Base-by-base conservation (phyloP, 2,888 invertebrate genomes). In the Acrobasis consociella region DNA sequence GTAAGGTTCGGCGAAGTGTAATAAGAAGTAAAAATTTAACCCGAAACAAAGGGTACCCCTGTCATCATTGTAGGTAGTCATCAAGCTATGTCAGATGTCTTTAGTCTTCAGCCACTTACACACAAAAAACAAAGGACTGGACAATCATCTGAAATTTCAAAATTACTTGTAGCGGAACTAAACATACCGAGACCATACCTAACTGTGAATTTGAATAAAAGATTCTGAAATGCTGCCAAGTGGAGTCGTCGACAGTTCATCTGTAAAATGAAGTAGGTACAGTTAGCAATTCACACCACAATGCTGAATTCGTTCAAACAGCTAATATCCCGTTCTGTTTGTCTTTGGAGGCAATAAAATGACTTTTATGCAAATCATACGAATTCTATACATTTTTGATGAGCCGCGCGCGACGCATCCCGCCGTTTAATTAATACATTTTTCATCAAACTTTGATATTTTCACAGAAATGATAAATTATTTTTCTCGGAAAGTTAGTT, bases 341-440 rank as follows among this genome's bases (percentile, higher is more conserved):
- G 91, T 92, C 91, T 92, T 92, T 83, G 87, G 89, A 86, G 81
- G 87, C 91, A 92, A 92, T 92, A 92, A 91, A 92, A 92, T 91
- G 91, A 91, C 89, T 91, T 92, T 91, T 92, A 92, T 92, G 91
- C 89, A 91, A 92, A 92, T 92, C 86, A 89, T 91, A 88, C 87
- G 91, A 91, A 91, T 92, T 92, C 91, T 89, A 92, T 92, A 92
- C 91, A 92, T 92, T 91, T 92, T 91, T 91, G 91, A 92, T 92
- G 91, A 92, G 91, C 81, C 78, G 69, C 76, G 72, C 80, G 72
- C 78, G 82, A 85, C 87, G 87, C 83, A 85, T 89, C 81, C 78
- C 80, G 71, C 71, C 77, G 82, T 85, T 91, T 91, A 91, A 91
- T 91, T 91, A 90, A 88, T 89, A 88, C 77, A 86, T 89, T 91